Evolutionary conservation across 53 echinoderm and acorn worm genomes (phyloP).

Genomic region (Actinopyga echinites): DNA sequence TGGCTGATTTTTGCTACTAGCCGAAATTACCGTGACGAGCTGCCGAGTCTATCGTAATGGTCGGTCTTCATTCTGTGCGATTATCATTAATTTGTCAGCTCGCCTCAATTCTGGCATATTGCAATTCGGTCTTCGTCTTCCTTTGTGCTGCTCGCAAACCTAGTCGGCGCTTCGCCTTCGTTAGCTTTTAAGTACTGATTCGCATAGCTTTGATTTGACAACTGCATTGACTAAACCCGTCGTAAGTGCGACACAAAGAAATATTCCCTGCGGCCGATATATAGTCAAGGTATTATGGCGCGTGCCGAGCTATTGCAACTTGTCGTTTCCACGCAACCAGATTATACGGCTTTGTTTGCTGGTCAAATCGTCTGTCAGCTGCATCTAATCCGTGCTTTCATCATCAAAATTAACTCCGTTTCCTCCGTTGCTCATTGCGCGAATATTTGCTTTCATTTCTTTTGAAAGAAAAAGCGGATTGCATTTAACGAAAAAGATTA

Average conservation of each 20-base stretch:
- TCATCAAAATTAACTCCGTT: conserved; percentile 3
- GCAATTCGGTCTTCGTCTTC: not conserved
- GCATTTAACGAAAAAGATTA: no score
- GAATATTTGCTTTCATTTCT: no score
- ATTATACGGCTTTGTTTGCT: conserved; percentile 13
- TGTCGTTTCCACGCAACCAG: not conserved
- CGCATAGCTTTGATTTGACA: conserved; percentile 12
- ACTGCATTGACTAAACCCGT: not conserved
- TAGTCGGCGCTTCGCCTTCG: not conserved
- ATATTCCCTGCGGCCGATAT: conserved; percentile 5
- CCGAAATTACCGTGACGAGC: conserved; percentile 22
- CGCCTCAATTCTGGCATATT: no score
- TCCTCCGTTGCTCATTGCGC: no score
- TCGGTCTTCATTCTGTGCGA: no score
- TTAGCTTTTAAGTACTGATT: conserved; percentile 9
- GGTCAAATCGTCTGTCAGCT: conserved; percentile 6
- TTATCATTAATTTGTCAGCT: no score
- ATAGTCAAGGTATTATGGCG: not conserved
- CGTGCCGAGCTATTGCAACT: conserved; percentile 14
- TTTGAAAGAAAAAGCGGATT: no score
- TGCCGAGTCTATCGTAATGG: no score
- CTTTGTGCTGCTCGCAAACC: not conserved
- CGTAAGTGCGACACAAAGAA: conserved; percentile 14
- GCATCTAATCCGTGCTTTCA: conserved; percentile 1
- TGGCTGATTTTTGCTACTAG: not conserved